phyloP scores from a whole-genome alignment of 2,113 vertebrate genomes.

The Garra rufa region DNA sequence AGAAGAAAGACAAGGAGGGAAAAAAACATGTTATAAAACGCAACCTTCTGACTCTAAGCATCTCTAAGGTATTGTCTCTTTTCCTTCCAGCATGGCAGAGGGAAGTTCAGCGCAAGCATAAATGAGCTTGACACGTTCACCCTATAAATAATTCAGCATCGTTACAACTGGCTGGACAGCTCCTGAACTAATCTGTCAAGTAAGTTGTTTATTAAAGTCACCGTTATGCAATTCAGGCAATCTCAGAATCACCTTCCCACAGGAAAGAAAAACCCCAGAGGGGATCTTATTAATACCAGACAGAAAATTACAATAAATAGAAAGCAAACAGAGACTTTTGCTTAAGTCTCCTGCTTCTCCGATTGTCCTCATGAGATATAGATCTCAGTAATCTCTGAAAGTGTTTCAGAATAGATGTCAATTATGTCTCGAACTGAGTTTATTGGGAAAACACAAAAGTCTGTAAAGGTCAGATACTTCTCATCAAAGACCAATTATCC shows the following conservation, averaged over 20 bases:
- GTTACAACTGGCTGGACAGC: slow-evolving; percentile 1
- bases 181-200: slow-evolving; percentile 24
- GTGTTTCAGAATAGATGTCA: neutral
- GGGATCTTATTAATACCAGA: neutral
- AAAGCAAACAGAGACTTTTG: slow-evolving; percentile 2
- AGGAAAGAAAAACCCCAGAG: neutral
- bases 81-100: slow-evolving; percentile 25
- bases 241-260: neutral
- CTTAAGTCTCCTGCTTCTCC: neutral
- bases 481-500: neutral
- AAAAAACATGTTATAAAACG: slow-evolving; percentile 35
- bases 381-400: neutral
- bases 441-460: neutral
- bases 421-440: neutral
- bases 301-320: neutral
- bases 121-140: slow-evolving; percentile 23
- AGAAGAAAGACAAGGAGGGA: slow-evolving; percentile 21
- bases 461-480: neutral
- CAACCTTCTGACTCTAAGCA: slow-evolving; percentile 5
- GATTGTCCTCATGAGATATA: neutral
- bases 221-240: neutral
- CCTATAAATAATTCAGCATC: slow-evolving; percentile 43
- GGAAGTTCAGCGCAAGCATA: slow-evolving; percentile 8
- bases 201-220: slow-evolving; percentile 19
- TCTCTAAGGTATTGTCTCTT: slow-evolving; percentile 21